These are phyloP conservation scores for Leptopilina drosophilae DNA, from an alignment of 2,888 invertebrate species.

Conservation along the genomic window DNA sequence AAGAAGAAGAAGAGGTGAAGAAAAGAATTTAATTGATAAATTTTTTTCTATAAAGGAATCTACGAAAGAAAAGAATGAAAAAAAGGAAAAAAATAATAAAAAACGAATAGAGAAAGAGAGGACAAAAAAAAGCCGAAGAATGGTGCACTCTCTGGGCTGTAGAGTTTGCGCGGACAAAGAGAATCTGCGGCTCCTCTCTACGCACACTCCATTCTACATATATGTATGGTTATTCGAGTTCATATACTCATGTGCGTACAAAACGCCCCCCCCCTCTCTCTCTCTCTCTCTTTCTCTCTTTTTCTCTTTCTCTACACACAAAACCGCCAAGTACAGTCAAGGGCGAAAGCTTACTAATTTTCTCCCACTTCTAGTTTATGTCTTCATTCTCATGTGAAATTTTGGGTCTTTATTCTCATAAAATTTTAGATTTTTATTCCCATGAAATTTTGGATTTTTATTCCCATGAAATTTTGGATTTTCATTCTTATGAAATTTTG, in stretches of 20 bases:
- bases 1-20: slow-evolving; percentile 30
- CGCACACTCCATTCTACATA: slow-evolving; percentile 65
- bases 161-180: slow-evolving; percentile 76
- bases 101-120: slow-evolving; percentile 38
- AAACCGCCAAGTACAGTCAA: slow-evolving; percentile 67
- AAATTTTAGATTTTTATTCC: too few species aligned
- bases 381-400: neutral
- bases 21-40: slow-evolving; percentile 41
- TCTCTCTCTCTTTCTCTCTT: neutral
- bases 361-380: neutral
- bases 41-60: slow-evolving; percentile 10
- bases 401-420: neutral
- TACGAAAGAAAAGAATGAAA: slow-evolving; percentile 33
- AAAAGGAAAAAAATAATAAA: slow-evolving; percentile 1
- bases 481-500: too few species aligned
- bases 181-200: slow-evolving; percentile 74
- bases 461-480: too few species aligned
- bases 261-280: slow-evolving; percentile 45
- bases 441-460: too few species aligned
- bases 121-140: slow-evolving; percentile 53
- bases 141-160: slow-evolving; percentile 61
- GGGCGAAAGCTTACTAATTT: slow-evolving; percentile 56
- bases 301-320: slow-evolving; percentile 54
- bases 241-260: slow-evolving; percentile 58
- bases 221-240: slow-evolving; percentile 49